These are phyloP conservation scores for Neuroterus valhalla DNA, from an alignment of 1,140 invertebrate species.

Conservation along the genomic window DNA sequence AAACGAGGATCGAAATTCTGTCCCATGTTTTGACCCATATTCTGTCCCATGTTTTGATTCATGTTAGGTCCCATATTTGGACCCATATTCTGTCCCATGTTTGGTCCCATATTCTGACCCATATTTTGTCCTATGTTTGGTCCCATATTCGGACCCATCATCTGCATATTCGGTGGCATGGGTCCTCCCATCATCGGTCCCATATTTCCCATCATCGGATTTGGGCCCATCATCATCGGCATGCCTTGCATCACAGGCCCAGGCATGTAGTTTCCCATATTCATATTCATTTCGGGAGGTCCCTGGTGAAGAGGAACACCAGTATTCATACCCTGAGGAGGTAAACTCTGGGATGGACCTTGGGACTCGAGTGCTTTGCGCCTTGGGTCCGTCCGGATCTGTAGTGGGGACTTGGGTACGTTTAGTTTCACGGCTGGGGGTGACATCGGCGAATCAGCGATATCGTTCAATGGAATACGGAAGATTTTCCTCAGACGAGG, in stretches of 20 bases:
- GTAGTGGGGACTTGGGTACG: constrained; percentile 68
- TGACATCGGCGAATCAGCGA: constrained; percentile 71
- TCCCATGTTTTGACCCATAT: constrained; percentile 67
- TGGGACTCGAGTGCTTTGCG: constrained; percentile 75
- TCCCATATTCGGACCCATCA: constrained; percentile 38
- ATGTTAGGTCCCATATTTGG: constrained; percentile 52
- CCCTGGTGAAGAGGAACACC: constrained; percentile 70
- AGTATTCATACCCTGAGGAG: constrained; percentile 74
- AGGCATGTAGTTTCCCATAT: constrained; percentile 76
- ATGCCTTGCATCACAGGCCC: constrained; percentile 68
- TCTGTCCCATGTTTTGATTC: constrained; percentile 66
- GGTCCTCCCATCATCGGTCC: constrained; percentile 54
- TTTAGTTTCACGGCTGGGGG: constrained; percentile 66
- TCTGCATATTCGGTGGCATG: constrained; percentile 42
- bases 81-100: constrained; percentile 56
- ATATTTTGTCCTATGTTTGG: constrained; percentile 24
- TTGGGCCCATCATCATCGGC: constrained; percentile 72
- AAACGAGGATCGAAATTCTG: constrained; percentile 68
- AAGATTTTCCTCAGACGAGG: constrained; percentile 85
- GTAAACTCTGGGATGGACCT: constrained; percentile 49
- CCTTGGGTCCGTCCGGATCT: constrained; percentile 75
- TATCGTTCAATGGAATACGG: constrained; percentile 77
- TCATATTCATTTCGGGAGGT: constrained; percentile 73
- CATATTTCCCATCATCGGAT: constrained; percentile 71
- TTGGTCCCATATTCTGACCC: constrained; percentile 21